Percentiles rank a stretch among this genome's conserved stretches.
Conservation (phyloP, 2,888 invertebrate genomes). For the Hartigia nigra region DNA sequence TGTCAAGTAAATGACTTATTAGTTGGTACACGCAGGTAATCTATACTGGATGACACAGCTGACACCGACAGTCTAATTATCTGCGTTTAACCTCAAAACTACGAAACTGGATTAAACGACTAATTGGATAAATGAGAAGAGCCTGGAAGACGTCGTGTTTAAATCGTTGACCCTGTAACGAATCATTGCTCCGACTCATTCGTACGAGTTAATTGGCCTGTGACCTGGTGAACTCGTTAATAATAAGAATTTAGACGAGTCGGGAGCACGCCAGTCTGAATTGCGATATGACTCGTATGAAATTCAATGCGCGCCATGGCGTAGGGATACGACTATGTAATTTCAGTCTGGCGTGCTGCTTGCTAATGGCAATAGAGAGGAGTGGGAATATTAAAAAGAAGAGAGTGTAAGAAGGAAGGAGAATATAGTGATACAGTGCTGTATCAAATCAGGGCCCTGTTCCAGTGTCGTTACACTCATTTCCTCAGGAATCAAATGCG, state of each 20-base stretch:
- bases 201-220: slow-evolving; percentile 33
- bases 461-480: neutral
- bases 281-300: slow-evolving; percentile 1
- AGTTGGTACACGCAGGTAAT: neutral
- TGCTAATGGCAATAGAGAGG: neutral
- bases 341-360: neutral
- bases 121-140: neutral
- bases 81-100: neutral
- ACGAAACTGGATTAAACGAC: neutral
- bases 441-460: neutral
- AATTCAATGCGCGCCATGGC: neutral
- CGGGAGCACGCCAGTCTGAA: neutral
- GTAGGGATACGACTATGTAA: neutral
- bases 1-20: neutral
- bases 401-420: neutral
- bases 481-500: neutral
- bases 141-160: slow-evolving; percentile 13
- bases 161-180: slow-evolving; percentile 28
- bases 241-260: neutral
- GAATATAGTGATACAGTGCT: neutral
- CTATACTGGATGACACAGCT: neutral
- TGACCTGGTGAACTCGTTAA: slow-evolving; percentile 29
- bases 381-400: slow-evolving; percentile 1
- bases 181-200: slow-evolving; percentile 33
- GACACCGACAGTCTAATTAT: neutral